These are phyloP conservation scores for Cotesia glomerata DNA, from an alignment of 1,140 invertebrate species.

Conservation along the genomic window DNA sequence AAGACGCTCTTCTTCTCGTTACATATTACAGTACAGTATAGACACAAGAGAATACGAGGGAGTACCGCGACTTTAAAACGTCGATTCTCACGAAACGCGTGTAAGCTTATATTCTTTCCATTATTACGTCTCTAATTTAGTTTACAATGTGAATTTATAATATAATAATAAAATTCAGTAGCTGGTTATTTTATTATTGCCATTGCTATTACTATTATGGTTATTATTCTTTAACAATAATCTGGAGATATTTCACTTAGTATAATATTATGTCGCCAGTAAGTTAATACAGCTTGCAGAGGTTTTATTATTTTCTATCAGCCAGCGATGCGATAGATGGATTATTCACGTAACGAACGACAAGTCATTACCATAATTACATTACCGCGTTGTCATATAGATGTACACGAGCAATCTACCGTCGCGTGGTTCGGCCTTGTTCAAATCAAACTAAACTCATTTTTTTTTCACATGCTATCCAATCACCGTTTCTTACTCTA, in stretches of 20 bases:
- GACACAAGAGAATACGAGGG: constrained; percentile 7
- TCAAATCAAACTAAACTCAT: constrained; percentile 18
- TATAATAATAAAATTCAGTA: not conserved
- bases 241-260: constrained; percentile 11
- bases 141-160: constrained; percentile 12
- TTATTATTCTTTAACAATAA: too few relatives aligned
- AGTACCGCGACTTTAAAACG: constrained; percentile 31
- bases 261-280: constrained; percentile 19
- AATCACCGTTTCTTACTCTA: not conserved
- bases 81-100: constrained; percentile 38
- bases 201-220: not conserved
- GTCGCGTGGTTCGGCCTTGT: constrained; percentile 34
- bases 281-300: not conserved
- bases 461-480: constrained; percentile 13
- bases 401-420: constrained; percentile 21
- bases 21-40: not conserved
- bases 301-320: not conserved
- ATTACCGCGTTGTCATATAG: constrained; percentile 33
- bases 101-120: constrained; percentile 6
- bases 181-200: not conserved
- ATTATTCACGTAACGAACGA: constrained; percentile 35
- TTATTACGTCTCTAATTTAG: not conserved
- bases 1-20: not conserved
- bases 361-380: constrained; percentile 39
- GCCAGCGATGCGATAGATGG: not conserved